Evolutionary conservation across 2,888 invertebrate genomes (phyloP), one percentile per base, ranked within the genome.

Genomic region (Junonia oenone): DNA sequence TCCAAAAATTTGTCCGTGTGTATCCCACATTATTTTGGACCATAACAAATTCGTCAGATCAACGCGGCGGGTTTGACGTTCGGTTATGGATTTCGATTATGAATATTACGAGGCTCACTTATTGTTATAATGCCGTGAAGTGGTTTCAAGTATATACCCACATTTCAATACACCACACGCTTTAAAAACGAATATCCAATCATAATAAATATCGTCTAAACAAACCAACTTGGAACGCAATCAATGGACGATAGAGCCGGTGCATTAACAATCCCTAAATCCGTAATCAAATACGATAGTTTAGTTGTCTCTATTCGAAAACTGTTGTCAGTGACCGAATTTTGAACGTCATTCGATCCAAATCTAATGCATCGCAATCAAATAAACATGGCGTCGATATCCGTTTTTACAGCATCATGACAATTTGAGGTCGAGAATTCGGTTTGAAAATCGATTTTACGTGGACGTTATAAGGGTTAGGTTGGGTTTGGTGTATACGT

Each of bases 11-110:
- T 1, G 9, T 11, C 51, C 17, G 52, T 59, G 50, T 56, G 59
- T 59, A 49, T 50, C 13, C 4, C 15, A 53, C 35, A 33, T 59
- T 56, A 83, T 80, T 86, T 78, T 77, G 73, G 76, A 88, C 88
- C 88, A 84, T 87, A 85, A 88, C 89, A 82, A 89, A 89, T 89
- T 84, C 81, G 84, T 83, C 84, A 83, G 82, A 87, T 86, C 86
- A 83, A 83, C 81, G 86, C 80, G 76, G 78, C 75, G 59, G 71
- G 77, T 77, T 80, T 77, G 80, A 78, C 79, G 77, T 74, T 72
- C 69, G 63, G 72, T 77, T 76, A 76, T 76, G 81, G 73, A 72
- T 77, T 68, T 71, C 74, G 65, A 76, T 77, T 83, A 78, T 83
- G 81, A 81, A 82, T 84, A 81, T 81, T 82, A 69, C 78, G 76